Evolutionary conservation across 2,888 invertebrate genomes (phyloP).

Genomic region (Caenorhabditis imperialis): DNA sequence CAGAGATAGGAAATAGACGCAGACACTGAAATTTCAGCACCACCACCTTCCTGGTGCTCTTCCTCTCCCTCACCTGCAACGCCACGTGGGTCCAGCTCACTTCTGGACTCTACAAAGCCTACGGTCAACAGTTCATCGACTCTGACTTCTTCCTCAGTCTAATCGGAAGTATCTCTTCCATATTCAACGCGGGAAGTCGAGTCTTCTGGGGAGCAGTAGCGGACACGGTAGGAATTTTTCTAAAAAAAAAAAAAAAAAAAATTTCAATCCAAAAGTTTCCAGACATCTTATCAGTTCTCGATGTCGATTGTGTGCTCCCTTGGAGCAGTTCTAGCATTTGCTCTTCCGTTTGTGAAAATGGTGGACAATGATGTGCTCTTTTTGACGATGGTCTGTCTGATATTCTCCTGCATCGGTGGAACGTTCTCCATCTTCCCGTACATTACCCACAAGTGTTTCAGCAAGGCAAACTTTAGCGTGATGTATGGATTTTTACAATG

Average conservation of each 20-base stretch:
- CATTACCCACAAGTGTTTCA: conserved; percentile 72
- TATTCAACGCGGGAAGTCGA: conserved; percentile 73
- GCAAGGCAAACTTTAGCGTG: conserved; percentile 73
- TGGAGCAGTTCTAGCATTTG: conserved; percentile 70
- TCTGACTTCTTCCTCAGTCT: conserved; percentile 75
- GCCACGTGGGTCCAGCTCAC: conserved; percentile 73
- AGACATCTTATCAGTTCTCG: conserved; percentile 74
- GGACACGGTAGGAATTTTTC: conserved; percentile 63
- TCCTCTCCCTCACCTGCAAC: conserved; percentile 70
- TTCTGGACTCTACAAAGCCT: conserved; percentile 75
- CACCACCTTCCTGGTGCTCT: conserved; percentile 69
- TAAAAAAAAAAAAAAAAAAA: too few species aligned
- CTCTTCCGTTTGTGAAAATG: conserved; percentile 64
- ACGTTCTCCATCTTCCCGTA: conserved; percentile 74
- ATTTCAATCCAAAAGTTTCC: too few species aligned
- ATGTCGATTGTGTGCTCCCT: conserved; percentile 72
- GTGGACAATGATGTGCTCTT: conserved; percentile 60
- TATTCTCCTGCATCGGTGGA: conserved; percentile 74
- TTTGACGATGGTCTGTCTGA: conserved; percentile 64
- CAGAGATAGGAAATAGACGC: too few species aligned
- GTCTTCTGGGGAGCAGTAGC: conserved; percentile 73
- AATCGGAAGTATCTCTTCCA: conserved; percentile 72
- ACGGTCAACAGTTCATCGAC: conserved; percentile 74
- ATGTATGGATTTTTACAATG: conserved; percentile 73
- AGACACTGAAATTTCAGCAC: conserved; percentile 54